A percentile compares a stretch with the other conserved stretches of the same genome.
phyloP scores from a whole-genome alignment of 2,888 invertebrate genomes.

The Catocala nupta region DNA sequence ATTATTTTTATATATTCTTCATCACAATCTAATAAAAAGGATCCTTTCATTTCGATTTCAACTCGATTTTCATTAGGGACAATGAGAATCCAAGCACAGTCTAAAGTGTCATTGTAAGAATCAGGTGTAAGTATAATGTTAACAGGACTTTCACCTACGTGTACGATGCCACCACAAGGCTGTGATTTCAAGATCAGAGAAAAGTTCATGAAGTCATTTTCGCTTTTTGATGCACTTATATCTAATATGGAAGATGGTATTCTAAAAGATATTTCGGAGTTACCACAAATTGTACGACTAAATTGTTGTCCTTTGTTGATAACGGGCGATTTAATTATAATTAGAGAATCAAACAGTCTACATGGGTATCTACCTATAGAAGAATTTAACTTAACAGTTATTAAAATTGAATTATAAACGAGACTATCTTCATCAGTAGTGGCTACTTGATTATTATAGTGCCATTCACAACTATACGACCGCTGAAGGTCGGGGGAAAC shows the following conservation, averaged over 20 bases:
- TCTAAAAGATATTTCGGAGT: constrained; percentile 55
- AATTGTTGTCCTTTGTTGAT: constrained; percentile 36
- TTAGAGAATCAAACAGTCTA: constrained; percentile 60
- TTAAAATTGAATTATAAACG: constrained; percentile 61
- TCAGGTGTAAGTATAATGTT: constrained; percentile 72
- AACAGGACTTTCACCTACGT: constrained; percentile 56
- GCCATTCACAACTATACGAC: constrained; percentile 73
- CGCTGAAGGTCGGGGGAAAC: constrained; percentile 63
- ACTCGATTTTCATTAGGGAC: constrained; percentile 67
- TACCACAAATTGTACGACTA: constrained; percentile 61
- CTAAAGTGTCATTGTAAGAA: constrained; percentile 77
- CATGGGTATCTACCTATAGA: constrained; percentile 60
- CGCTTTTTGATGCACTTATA: constrained; percentile 62
- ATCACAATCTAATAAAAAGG: constrained; percentile 62
- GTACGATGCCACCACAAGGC: constrained; percentile 90
- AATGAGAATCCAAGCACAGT: constrained; percentile 91
- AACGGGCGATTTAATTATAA: constrained; percentile 56
- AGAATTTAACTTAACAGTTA: constrained; percentile 63
- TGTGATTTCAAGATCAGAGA: constrained; percentile 69
- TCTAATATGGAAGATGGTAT: constrained; percentile 64
- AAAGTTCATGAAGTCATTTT: constrained; percentile 70
- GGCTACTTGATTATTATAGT: constrained; percentile 52
- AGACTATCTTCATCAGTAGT: constrained; percentile 19
- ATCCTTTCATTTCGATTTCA: constrained; percentile 68
- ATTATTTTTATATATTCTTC: constrained; percentile 83